These are phyloP conservation scores for Drosophila kurseongensis DNA, from an alignment of 1,140 invertebrate species.

Conservation along the genomic window DNA sequence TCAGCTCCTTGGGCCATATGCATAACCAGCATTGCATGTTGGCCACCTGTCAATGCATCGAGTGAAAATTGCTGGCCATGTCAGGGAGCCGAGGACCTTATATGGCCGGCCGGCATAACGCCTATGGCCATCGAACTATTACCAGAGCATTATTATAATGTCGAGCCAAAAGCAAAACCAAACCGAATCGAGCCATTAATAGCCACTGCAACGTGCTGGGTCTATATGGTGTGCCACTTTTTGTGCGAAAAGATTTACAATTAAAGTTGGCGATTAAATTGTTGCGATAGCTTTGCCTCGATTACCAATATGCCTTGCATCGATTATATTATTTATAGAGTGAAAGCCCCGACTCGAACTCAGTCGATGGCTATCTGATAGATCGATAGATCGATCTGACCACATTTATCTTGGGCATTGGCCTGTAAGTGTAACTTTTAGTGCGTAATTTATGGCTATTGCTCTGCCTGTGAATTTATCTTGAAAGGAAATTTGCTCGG, in stretches of 20 bases:
- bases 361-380: conserved; percentile 59
- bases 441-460: conserved; percentile 79
- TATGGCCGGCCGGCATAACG: conserved; percentile 68
- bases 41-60: conserved; percentile 72
- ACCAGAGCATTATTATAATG: conserved; percentile 74
- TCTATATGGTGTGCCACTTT: conserved; percentile 44
- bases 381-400: conserved; percentile 34
- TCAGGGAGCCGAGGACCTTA: conserved; percentile 59
- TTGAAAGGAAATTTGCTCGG: conserved; percentile 77
- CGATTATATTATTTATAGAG: conserved; percentile 62
- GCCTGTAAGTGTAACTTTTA: conserved; percentile 61
- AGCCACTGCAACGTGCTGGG: conserved; percentile 9
- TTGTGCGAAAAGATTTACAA: conserved; percentile 69
- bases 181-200: conserved; percentile 53
- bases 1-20: conserved; percentile 13
- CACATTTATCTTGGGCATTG: conserved; percentile 63
- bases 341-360: conserved; percentile 55
- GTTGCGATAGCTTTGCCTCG: conserved; percentile 66
- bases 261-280: conserved; percentile 78
- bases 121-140: conserved; percentile 71
- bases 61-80: conserved; percentile 75
- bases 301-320: conserved; percentile 64
- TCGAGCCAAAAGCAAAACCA: conserved; percentile 6
- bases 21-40: conserved; percentile 33
- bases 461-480: conserved; percentile 67